Conservation (phyloP, 2,797 vertebrate species). For the Myoxocephalus aenaeus region DNA sequence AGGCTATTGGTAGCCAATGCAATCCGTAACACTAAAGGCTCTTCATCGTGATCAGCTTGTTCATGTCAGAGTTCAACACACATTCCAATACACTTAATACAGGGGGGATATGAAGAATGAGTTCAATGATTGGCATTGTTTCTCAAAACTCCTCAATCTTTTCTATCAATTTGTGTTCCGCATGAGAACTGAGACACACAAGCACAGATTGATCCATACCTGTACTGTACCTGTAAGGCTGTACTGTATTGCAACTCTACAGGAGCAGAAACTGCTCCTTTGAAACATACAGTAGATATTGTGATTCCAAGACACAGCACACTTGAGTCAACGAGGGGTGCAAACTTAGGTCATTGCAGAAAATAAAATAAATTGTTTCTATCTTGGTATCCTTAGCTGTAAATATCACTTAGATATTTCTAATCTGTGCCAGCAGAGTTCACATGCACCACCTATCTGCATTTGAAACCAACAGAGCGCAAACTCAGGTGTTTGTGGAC, state of each 20-base stretch:
- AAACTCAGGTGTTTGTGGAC: too few relatives aligned
- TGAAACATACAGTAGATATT: background rate
- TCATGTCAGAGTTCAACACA: conserved; percentile 30
- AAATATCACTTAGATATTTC: too few relatives aligned
- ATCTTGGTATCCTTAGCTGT: background rate
- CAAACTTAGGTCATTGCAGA: too few relatives aligned
- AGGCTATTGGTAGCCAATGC: conserved; percentile 31
- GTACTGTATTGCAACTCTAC: background rate
- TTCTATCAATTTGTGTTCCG: conserved; percentile 32
- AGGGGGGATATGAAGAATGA: conserved; percentile 22
- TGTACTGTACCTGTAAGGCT: background rate
- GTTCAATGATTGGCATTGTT: conserved; percentile 26
- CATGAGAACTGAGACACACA: conserved; percentile 38
- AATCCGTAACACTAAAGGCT: conserved; percentile 43
- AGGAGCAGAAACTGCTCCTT: background rate
- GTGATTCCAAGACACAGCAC: background rate
- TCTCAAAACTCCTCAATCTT: conserved; percentile 25
- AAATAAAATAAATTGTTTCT: background rate
- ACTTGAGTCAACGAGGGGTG: background rate
- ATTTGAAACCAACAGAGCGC: background rate
- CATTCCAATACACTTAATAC: conserved; percentile 23
- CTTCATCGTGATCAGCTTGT: conserved; percentile 39
- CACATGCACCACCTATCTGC: background rate
- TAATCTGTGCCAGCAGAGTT: background rate
- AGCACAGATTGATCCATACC: conserved; percentile 34